These are phyloP conservation scores for Agonopterix arenella DNA, from an alignment of 2,888 invertebrate species.

Conservation along the genomic window DNA sequence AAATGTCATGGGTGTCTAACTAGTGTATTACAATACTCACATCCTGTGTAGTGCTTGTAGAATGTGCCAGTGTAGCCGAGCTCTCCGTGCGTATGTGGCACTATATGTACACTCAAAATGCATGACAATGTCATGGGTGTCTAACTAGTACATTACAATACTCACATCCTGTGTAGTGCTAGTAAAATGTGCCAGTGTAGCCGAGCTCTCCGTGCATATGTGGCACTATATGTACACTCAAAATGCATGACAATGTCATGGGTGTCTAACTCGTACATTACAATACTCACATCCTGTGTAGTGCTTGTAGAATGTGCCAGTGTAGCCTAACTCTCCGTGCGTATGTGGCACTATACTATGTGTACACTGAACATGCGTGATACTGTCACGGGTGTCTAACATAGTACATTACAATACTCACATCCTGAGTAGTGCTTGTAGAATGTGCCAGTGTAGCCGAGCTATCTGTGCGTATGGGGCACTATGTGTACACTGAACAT, in stretches of 20 bases:
- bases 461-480: conserved; percentile 47
- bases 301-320: conserved; percentile 90
- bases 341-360: conserved; percentile 86
- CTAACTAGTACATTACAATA: too few relatives aligned
- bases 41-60: conserved; percentile 89
- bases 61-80: conserved; percentile 92
- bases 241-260: conserved; percentile 30
- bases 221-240: conserved; percentile 76
- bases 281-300: conserved; percentile 81
- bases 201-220: conserved; percentile 71
- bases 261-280: too few relatives aligned
- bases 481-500: too few relatives aligned
- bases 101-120: conserved; percentile 79
- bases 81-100: too few relatives aligned
- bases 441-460: conserved; percentile 90
- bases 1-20: too few relatives aligned
- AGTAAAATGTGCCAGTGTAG: conserved; percentile 88
- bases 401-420: conserved; percentile 18
- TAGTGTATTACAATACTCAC: conserved; percentile 33
- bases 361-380: conserved; percentile 84
- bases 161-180: conserved; percentile 87
- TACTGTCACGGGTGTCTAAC: too few relatives aligned
- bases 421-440: conserved; percentile 90
- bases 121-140: neutral
- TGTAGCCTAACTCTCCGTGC: conserved; percentile 92